Percentiles rank a stretch among this genome's conserved stretches.
These are phyloP conservation scores for Epizoanthus rinbou DNA, from an alignment of 92 coral and sea anemone species.

Conservation along the genomic window DNA sequence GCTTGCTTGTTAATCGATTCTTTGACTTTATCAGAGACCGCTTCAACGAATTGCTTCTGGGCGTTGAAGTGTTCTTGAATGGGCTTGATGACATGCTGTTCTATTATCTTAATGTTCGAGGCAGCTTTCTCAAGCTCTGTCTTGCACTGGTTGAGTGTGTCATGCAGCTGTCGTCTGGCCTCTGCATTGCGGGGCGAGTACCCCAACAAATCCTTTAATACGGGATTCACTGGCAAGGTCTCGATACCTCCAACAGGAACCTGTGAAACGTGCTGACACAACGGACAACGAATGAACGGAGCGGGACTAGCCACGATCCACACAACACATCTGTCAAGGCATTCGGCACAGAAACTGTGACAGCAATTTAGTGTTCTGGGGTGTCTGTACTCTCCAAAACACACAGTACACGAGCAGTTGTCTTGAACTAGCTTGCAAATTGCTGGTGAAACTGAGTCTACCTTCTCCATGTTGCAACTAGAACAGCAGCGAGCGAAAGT, in stretches of 20 bases:
- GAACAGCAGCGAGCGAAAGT: no score
- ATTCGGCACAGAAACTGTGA: conserved; percentile 9
- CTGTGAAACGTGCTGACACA: conserved; percentile 7
- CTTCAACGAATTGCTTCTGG: neutral
- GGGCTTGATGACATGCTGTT: neutral
- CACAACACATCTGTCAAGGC: neutral
- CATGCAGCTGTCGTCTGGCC: neutral
- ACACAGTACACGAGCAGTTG: conserved; percentile 13
- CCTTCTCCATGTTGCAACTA: no score
- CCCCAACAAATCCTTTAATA: neutral
- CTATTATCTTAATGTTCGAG: neutral
- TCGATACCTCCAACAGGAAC: neutral
- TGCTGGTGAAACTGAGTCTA: neutral
- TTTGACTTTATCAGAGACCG: neutral
- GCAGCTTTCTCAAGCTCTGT: neutral
- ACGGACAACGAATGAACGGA: neutral
- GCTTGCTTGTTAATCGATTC: neutral
- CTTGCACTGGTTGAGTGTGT: neutral
- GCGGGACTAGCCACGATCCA: no score
- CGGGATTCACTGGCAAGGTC: neutral
- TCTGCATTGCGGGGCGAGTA: conserved; percentile 4
- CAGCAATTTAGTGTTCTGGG: conserved; percentile 4
- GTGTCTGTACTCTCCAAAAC: conserved; percentile 11
- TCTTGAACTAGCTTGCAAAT: neutral
- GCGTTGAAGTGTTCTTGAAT: neutral